These are phyloP conservation scores for Percina caprodes DNA, from an alignment of 2,113 vertebrate genomes.

Conservation along the genomic window DNA sequence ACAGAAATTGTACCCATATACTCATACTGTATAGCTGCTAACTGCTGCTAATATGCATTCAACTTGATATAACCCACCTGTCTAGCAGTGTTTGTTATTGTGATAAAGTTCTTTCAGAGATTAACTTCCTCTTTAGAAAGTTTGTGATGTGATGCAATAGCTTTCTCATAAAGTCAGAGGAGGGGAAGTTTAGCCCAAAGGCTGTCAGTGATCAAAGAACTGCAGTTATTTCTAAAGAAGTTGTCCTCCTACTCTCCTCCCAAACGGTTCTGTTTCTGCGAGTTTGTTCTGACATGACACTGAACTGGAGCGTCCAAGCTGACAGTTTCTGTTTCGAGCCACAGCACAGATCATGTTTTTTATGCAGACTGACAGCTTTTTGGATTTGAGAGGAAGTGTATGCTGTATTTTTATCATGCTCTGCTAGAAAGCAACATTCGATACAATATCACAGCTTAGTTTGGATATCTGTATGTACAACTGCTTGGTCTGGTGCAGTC, in stretches of 20 bases:
- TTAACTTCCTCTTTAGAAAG: background rate
- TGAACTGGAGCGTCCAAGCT: conserved; percentile 9
- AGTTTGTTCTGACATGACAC: conserved; percentile 29
- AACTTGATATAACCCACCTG: background rate
- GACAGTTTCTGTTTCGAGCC: conserved; percentile 10
- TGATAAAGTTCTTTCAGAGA: background rate
- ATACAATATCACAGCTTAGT: conserved; percentile 10
- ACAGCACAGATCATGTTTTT: conserved; percentile 10
- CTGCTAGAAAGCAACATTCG: background rate
- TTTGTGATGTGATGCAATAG: background rate
- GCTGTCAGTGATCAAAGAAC: conserved; percentile 16
- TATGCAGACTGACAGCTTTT: conserved; percentile 3
- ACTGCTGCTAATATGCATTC: too few species aligned
- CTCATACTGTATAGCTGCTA: background rate
- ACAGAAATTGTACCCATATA: too few species aligned
- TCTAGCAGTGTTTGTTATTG: background rate
- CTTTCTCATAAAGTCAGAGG: background rate
- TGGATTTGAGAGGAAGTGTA: background rate
- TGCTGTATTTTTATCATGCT: background rate
- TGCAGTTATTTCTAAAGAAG: conserved; percentile 15
- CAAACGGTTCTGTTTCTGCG: conserved; percentile 12
- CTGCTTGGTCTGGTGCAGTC: background rate
- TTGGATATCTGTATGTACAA: background rate
- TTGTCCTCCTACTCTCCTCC: conserved; percentile 17
- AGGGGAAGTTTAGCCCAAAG: conserved; percentile 17